phyloP scores from a whole-genome alignment of 2,797 vertebrate genomes.

The Liparis tanakae region DNA sequence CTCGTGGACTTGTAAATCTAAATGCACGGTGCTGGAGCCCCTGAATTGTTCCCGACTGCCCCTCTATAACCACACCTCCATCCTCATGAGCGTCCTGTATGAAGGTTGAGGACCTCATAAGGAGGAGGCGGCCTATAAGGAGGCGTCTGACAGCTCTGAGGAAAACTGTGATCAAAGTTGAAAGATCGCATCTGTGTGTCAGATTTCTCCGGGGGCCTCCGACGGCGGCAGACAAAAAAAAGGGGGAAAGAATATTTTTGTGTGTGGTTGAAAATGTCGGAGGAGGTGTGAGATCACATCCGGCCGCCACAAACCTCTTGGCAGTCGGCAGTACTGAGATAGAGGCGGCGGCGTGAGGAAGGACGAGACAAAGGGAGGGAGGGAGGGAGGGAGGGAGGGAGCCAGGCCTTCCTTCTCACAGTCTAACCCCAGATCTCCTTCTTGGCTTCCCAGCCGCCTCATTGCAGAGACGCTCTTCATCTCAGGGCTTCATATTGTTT shows the following conservation, averaged over 20 bases:
- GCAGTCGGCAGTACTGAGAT: constrained; percentile 25
- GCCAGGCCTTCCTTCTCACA: no score
- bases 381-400: background rate
- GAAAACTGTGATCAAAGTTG: constrained; percentile 52
- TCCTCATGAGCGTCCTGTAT: background rate
- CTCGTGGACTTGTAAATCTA: background rate
- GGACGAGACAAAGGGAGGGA: constrained; percentile 2
- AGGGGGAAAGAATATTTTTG: constrained; percentile 19
- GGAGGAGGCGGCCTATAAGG: background rate
- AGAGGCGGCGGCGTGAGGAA: constrained; percentile 5
- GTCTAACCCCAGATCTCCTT: constrained; percentile 5
- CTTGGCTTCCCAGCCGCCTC: no score
- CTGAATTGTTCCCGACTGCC: no score
- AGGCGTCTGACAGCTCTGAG: constrained; percentile 19
- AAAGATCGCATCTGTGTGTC: constrained; percentile 66
- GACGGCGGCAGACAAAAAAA: constrained; percentile 8
- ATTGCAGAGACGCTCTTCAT: no score
- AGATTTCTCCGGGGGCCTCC: constrained; percentile 64
- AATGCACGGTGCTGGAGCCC: background rate
- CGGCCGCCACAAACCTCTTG: constrained; percentile 52
- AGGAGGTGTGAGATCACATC: constrained; percentile 73
- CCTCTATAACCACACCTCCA: no score
- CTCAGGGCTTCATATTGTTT: no score
- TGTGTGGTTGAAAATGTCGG: constrained; percentile 58
- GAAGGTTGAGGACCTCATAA: background rate